Base-by-base conservation (phyloP, 2,797 vertebrate species). In the Schizothorax lantsangensis region DNA sequence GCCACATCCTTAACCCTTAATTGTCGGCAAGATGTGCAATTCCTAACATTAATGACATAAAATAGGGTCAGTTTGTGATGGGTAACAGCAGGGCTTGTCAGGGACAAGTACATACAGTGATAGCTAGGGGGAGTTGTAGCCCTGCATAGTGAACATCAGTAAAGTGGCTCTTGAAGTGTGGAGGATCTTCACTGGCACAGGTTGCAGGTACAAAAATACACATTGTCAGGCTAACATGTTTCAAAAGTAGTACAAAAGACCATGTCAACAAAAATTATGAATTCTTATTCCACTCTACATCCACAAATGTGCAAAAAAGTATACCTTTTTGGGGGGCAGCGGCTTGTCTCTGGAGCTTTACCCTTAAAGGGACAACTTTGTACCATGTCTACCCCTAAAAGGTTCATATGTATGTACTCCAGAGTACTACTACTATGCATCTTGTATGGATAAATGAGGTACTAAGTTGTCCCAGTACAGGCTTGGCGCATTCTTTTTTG, bases 81-180 rank as follows among this genome's bases (percentile, higher is more conserved):
- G 5, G 47, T 62, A 66, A 47, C 59, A 43, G 21, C 30, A 68
- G 14, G 36, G 15, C 59, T 84, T 49, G 36, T 69, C 33, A 43
- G 45, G 52, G 9, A 30, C 52, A 64, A 49, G 30, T 83, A 49
- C 83, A 45, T 19, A 19, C 26, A 73, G 45, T 80, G 69, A 69
- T 84, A 88, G 84, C 88, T 89, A 89, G 89, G 88, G 86, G 89
- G 89, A 86, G 89, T 78, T 90, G 89, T 87, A 78, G 79, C 33
- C 79, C 85, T 86, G 80, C 82, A 73, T 77, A 83, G 74, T 73
- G 84, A 82, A 72, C 36, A 57, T 33, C 1, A 17, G 26, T 38
- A 52, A 71, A 84, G 68, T 83, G 62, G 68, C 78, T 88, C 74
- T 78, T 83, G 40, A 54, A 81, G 74, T 73, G 78, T 86, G 15